Evolutionary conservation across 2,888 invertebrate species (phyloP), one percentile per base, ranked within the genome.

Genomic region (Orthosia cruda): DNA sequence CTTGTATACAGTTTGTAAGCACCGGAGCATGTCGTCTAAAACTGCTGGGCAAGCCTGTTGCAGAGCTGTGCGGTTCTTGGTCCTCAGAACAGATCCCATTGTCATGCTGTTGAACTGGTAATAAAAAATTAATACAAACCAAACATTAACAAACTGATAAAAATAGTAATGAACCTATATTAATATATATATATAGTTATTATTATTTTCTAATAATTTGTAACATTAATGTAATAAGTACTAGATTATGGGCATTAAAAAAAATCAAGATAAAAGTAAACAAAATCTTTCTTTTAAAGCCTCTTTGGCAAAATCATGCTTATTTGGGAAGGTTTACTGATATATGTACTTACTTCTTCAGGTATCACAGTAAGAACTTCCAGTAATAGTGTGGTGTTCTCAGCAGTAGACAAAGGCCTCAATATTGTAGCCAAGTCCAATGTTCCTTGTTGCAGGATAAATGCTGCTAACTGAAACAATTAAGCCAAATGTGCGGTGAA

Each of bases 281-380:
- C 12, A 16, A 0, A 7, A 4, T 16, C 16, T 4, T 20, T 49
- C 26, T 50, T 13, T 61, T 40, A 9, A 16, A 68, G 47, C 3
- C 4, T 12, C 4, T 23, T 15, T 18, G 5, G 11, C 11, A 7
- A 52, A 69, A n/a, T n/a, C 0, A 32, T 45, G 7, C 7, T 59
- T 7, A 54, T 20, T 13, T 13, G 40, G 1, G 13, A 23, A n/a
- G 11, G 1, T 0, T n/a, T 20, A 32, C 47, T 52, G 20, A 3
- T 71, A 13, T 40, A 82, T n/a, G 45, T 58, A 86, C 93, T 95
- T 96, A 98, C 99, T 97, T 99, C 99, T 95, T 98, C 98, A 45
- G 99, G 99, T 91, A 99, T 97, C 71, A 98, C 98, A 88, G 98
- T 98, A 20, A 99, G 96, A 55, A 99, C 98, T 96, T 99, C 98